These are phyloP conservation scores for Cylindroiulus punctatus DNA, from an alignment of 2,888 invertebrate species.

Conservation along the genomic window DNA sequence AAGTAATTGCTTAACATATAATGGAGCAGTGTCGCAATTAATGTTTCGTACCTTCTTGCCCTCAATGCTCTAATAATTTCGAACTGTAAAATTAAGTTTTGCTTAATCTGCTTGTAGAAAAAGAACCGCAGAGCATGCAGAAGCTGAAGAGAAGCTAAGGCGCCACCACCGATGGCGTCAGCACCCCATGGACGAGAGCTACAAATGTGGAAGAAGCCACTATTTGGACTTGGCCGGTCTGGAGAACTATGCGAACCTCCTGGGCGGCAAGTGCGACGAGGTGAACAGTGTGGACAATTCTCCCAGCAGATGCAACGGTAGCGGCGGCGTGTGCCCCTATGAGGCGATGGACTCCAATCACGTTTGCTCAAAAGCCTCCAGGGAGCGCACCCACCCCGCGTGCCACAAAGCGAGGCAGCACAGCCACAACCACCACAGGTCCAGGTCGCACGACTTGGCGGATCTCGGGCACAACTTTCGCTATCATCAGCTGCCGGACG, in stretches of 20 bases:
- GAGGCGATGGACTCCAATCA: constrained; percentile 60
- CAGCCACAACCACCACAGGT: constrained; percentile 65
- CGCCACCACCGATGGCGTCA: constrained; percentile 16
- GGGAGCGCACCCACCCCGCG: constrained; percentile 53
- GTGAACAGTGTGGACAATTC: background rate
- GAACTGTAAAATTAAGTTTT: no score
- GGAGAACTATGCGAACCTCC: constrained; percentile 63
- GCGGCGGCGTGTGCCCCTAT: constrained; percentile 59
- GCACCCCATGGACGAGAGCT: background rate
- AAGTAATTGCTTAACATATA: no score
- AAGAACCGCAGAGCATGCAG: background rate
- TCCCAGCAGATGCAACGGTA: background rate
- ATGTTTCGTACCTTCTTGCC: no score
- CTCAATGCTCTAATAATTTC: no score
- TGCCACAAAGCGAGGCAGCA: constrained; percentile 56
- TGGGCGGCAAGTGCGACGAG: background rate
- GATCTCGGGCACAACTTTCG: constrained; percentile 60
- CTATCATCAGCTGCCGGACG: constrained; percentile 63
- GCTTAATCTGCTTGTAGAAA: no score
- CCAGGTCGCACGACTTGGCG: constrained; percentile 66
- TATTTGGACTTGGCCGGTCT: constrained; percentile 66
- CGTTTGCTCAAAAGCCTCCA: constrained; percentile 58
- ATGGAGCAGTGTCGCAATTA: no score
- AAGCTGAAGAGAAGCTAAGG: constrained; percentile 42
- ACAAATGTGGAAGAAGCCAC: constrained; percentile 60